phyloP scores from a whole-genome alignment of 2,797 vertebrate genomes.

The Borostomias antarcticus region DNA sequence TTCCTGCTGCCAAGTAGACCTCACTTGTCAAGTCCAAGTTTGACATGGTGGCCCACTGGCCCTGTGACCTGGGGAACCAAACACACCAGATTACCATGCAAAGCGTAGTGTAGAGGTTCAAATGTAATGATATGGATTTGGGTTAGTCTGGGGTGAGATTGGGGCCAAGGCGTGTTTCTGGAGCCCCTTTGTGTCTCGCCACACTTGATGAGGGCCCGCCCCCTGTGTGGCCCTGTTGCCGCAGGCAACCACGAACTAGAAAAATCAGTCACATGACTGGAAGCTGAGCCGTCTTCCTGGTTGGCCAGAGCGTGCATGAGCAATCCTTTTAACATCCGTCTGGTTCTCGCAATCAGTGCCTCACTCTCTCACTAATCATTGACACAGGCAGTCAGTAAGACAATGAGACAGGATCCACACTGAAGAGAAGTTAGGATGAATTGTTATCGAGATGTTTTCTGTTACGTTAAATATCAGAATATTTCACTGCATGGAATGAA shows the following conservation, averaged over 20 bases:
- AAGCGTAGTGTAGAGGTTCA: neutral
- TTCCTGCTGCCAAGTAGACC: neutral
- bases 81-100: neutral
- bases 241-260: conserved; percentile 42
- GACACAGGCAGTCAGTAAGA: neutral
- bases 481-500: neutral
- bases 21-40: neutral
- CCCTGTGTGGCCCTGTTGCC: conserved; percentile 60
- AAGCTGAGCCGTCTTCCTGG: conserved; percentile 30
- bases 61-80: neutral
- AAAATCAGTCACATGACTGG: conserved; percentile 49
- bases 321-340: conserved; percentile 29
- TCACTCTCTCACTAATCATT: neutral
- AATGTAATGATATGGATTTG: neutral
- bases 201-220: conserved; percentile 16
- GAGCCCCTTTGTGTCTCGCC: conserved; percentile 1
- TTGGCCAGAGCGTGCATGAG: conserved; percentile 37
- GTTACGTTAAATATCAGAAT: neutral
- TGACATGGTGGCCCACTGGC: neutral
- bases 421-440: neutral
- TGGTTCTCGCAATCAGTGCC: conserved; percentile 18
- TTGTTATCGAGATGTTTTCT: neutral
- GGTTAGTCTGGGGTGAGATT: neutral
- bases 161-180: neutral
- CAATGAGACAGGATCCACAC: neutral